These are phyloP conservation scores for Dascillus cervinus DNA, from an alignment of 2,888 invertebrate genomes.

Conservation along the genomic window DNA sequence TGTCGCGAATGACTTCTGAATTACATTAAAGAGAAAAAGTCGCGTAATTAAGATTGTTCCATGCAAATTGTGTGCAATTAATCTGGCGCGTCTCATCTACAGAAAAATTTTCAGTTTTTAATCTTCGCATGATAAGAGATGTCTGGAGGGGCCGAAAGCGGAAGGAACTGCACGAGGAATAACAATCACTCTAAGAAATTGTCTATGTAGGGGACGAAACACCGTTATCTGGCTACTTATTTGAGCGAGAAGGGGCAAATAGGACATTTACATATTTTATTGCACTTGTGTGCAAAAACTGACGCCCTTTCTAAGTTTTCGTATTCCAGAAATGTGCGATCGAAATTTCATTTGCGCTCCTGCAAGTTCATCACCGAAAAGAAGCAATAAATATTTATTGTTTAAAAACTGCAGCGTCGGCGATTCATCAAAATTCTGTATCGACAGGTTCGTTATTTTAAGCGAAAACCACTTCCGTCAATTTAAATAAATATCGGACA, in stretches of 20 bases:
- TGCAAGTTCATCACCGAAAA: constrained; percentile 10
- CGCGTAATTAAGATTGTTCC: constrained; percentile 27
- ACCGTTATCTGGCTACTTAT: constrained; percentile 27
- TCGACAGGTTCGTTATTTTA: too few species aligned
- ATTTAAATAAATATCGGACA: too few species aligned
- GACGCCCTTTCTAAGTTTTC: constrained; percentile 21
- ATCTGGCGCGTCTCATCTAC: constrained; percentile 22
- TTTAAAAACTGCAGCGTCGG: too few species aligned
- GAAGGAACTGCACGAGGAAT: constrained; percentile 23
- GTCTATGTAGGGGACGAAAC: constrained; percentile 23
- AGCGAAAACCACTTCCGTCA: too few species aligned
- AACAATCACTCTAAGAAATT: constrained; percentile 24
- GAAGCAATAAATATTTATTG: too few species aligned
- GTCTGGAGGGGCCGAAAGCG: constrained; percentile 23
- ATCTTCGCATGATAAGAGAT: constrained; percentile 22
- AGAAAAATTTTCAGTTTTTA: constrained; percentile 20
- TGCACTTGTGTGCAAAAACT: constrained; percentile 25
- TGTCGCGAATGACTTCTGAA: constrained; percentile 11
- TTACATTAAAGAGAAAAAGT: constrained; percentile 10
- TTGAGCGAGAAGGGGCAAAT: constrained; percentile 30
- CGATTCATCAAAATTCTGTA: too few species aligned
- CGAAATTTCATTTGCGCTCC: constrained; percentile 25
- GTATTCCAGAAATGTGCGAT: constrained; percentile 26
- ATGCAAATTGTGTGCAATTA: constrained; percentile 32
- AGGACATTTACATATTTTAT: constrained; percentile 37